Evolutionary conservation across 2,888 invertebrate genomes (phyloP).

Genomic region (Agapostemon virescens): DNA sequence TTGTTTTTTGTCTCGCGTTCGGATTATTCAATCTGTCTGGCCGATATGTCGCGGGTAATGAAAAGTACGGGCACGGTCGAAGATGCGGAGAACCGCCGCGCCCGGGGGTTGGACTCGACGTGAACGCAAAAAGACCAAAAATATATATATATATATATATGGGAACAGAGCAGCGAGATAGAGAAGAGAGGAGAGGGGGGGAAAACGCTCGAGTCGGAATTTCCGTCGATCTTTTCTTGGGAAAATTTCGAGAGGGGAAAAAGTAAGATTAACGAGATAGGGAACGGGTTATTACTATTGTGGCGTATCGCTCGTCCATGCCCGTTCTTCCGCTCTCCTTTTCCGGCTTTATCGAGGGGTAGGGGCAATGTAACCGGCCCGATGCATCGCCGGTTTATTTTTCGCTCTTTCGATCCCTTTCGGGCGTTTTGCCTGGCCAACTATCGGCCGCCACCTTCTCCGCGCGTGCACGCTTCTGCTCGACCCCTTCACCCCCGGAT

Average conservation of each 20-base stretch:
- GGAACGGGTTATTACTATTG: constrained; percentile 24
- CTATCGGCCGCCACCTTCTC: not conserved
- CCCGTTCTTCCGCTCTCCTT: not conserved
- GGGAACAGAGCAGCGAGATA: not conserved
- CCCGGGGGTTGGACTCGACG: not conserved
- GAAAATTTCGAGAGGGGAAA: not conserved
- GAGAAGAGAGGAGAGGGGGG: not conserved
- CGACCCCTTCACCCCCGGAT: not conserved
- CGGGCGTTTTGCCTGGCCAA: constrained; percentile 4
- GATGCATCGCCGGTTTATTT: constrained; percentile 18
- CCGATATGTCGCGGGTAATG: constrained; percentile 39
- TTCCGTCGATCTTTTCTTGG: constrained; percentile 16
- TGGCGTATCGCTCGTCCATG: constrained; percentile 3
- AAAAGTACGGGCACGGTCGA: constrained; percentile 25
- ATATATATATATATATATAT: not conserved
- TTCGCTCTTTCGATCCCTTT: not conserved
- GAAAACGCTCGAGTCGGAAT: constrained; percentile 9
- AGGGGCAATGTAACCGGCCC: constrained; percentile 17
- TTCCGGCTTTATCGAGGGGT: constrained; percentile 17
- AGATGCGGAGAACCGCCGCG: constrained; percentile 1
- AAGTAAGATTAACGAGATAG: constrained; percentile 19
- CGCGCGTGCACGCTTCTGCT: not conserved
- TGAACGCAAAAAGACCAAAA: not conserved
- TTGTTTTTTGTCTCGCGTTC: constrained; percentile 29
- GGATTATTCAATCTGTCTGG: constrained; percentile 49